Conservation (phyloP, 2,888 invertebrate species). For the Lottia gigantea region DNA sequence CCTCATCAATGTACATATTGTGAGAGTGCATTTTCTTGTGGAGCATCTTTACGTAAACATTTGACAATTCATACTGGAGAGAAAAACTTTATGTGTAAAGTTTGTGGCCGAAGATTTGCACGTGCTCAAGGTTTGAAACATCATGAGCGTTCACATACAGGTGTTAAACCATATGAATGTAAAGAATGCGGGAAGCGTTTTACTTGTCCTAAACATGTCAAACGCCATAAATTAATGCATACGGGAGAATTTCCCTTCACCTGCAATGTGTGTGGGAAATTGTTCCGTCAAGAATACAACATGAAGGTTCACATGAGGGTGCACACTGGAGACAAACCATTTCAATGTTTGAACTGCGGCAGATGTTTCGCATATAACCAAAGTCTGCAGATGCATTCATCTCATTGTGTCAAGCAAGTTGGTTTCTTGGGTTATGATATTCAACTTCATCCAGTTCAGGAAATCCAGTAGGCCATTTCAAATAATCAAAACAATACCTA, state of each 20-base stretch:
- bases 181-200: conserved; percentile 4
- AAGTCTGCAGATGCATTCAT: neutral
- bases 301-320: conserved; percentile 7
- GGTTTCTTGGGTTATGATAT: too few relatives aligned
- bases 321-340: conserved; percentile 10
- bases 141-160: conserved; percentile 7
- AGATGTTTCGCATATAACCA: neutral
- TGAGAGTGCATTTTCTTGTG: neutral
- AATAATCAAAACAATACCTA: neutral
- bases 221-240: conserved; percentile 3
- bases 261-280: neutral
- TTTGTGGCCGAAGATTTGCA: neutral
- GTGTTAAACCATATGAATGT: conserved; percentile 7
- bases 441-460: neutral
- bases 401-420: neutral
- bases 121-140: conserved; percentile 6
- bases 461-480: neutral
- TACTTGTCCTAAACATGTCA: neutral
- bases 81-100: conserved; percentile 10
- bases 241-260: neutral
- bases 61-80: conserved; percentile 11
- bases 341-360: neutral
- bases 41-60: neutral
- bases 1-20: conserved; percentile 10
- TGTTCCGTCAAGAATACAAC: conserved; percentile 5